Evolutionary conservation across 2,113 vertebrate genomes (phyloP).

Genomic region (Sebastes schlegelii): DNA sequence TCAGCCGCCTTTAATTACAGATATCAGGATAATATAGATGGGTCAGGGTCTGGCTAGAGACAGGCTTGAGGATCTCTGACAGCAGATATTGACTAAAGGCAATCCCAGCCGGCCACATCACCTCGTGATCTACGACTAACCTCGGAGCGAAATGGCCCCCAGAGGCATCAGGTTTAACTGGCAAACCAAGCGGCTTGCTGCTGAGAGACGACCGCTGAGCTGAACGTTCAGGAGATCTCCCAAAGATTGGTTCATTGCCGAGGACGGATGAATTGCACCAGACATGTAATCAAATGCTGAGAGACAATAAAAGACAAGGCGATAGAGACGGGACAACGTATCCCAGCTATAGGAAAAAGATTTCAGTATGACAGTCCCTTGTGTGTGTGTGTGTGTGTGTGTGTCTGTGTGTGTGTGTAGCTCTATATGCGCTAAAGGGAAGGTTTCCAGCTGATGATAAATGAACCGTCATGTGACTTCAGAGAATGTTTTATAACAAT

Average conservation of each 20-base stretch:
- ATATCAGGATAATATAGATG: conserved; percentile 58
- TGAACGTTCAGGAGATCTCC: conserved; percentile 26
- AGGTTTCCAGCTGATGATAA: conserved; percentile 74
- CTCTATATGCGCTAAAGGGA: conserved; percentile 34
- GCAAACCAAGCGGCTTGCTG: conserved; percentile 14
- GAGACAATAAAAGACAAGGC: conserved; percentile 51
- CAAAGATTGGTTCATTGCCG: conserved; percentile 21
- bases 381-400: conserved; percentile 1
- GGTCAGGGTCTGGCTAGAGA: conserved; percentile 23
- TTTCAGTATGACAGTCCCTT: conserved; percentile 15
- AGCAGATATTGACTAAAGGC: conserved; percentile 58
- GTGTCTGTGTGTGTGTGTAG: conserved; percentile 2
- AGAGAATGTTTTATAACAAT: conserved; percentile 70
- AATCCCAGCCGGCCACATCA: conserved; percentile 23
- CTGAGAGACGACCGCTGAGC: conserved; percentile 13
- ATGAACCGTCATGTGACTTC: conserved; percentile 64
- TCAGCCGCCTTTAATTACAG: conserved; percentile 73
- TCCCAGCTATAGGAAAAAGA: conserved; percentile 4
- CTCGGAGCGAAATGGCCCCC: conserved; percentile 57
- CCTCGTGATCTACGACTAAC: conserved; percentile 57
- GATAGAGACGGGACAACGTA: conserved; percentile 13
- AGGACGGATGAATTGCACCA: conserved; percentile 36
- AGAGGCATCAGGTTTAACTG: conserved; percentile 42
- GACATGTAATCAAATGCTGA: conserved; percentile 51
- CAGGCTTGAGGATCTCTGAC: conserved; percentile 45